Evolutionary conservation across 64 coral and sea anemone genomes (phyloP).

Genomic region (Orbicella faveolata): DNA sequence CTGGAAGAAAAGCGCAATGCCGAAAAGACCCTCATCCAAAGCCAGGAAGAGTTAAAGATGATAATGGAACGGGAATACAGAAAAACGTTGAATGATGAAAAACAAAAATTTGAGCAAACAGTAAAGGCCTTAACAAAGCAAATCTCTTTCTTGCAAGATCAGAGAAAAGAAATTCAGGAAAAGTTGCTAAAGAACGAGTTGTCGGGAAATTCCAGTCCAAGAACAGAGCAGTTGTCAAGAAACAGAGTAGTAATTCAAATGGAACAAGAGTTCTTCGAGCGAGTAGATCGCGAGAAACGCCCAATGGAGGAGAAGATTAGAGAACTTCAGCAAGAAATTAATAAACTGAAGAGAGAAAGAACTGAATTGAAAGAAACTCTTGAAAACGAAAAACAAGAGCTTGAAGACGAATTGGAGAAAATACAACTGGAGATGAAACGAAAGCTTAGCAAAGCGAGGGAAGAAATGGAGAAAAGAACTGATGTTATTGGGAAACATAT

Average conservation of each 20-base stretch:
- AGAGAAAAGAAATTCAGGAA: constrained; percentile 85
- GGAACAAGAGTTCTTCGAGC: constrained; percentile 74
- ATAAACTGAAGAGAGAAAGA: constrained; percentile 71
- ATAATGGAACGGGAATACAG: constrained; percentile 70
- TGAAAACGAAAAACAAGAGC: constrained; percentile 74
- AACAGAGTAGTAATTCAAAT: constrained; percentile 62
- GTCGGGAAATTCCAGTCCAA: background rate
- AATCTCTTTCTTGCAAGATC: constrained; percentile 78
- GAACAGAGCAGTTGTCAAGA: constrained; percentile 17
- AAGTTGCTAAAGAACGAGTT: constrained; percentile 56
- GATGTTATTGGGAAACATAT: constrained; percentile 16
- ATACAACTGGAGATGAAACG: constrained; percentile 69
- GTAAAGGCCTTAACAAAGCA: constrained; percentile 66
- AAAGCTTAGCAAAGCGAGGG: constrained; percentile 74
- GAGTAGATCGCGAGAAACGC: constrained; percentile 60
- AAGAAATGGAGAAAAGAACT: constrained; percentile 73
- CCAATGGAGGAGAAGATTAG: constrained; percentile 81
- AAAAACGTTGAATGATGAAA: constrained; percentile 65
- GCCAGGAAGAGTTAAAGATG: constrained; percentile 69
- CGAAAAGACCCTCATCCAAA: constrained; percentile 60
- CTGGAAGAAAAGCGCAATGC: constrained; percentile 38
- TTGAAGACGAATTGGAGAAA: constrained; percentile 81
- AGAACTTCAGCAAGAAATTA: constrained; percentile 71
- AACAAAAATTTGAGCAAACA: constrained; percentile 77
- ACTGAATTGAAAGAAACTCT: constrained; percentile 48